Evolutionary conservation across 2,797 vertebrate species (phyloP), one percentile per base, ranked within the genome.

Genomic region (Crax fasciolata): DNA sequence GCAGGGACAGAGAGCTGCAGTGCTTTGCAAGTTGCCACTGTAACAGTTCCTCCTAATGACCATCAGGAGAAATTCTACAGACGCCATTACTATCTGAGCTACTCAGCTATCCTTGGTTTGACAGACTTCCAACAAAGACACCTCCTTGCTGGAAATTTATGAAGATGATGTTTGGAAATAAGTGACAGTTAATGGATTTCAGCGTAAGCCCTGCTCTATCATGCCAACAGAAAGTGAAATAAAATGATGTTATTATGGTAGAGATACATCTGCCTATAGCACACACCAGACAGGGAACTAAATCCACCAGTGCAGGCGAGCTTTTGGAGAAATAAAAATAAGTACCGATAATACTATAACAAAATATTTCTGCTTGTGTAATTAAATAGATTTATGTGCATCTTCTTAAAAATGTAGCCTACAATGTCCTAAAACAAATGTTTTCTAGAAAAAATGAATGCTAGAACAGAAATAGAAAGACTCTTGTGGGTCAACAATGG

Each of bases 191-290:
- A 82, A 82, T 46, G 23, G 16, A 84, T 35, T 76, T 83, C 48
- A n/a, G 5, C 25, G 28, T 49, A 61, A 59, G 35, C 72, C 28
- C 20, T 28, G 54, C 21, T 28, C n/a, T 39, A 1, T 13, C 67
- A 30, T 7, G 16, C 5, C 51, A 67, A 19, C 43, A 85, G 57
- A 77, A 89, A 62, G 13, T 2, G 4, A 30, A 44, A 49, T 27
- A 75, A 77, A 84, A n/a, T 0, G 0, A 16, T 20, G 5, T 24
- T 24, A 17, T 7, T 54, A 75, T 32, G 11, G 44, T 16, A 76
- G 63, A 93, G 10, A 44, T 39, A 44, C 25, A 89, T 35, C 39
- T 51, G 57, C 55, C 48, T 49, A 10, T 61, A 58, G 35, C 46
- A 84, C 10, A 17, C 18, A 30, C 19, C 84, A 46, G 51, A 65